Percentiles rank a stretch among this genome's conserved stretches.
Conservation (phyloP, 2,113 vertebrate genomes). For the Sebastes fasciatus region DNA sequence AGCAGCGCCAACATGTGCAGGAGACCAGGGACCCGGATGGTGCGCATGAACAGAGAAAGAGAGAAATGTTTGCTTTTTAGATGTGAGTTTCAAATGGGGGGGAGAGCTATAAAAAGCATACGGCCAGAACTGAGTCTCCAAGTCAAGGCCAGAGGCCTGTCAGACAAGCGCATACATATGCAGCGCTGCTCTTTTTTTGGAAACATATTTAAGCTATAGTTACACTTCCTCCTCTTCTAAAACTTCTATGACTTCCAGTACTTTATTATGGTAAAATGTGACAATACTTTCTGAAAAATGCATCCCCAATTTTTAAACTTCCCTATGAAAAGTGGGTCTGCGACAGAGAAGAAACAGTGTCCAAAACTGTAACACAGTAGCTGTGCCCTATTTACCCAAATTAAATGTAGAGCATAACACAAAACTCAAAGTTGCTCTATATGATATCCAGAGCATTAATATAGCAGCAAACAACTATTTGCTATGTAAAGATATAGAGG, state of each 20-base stretch:
- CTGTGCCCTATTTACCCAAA: constrained; percentile 23
- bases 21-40: constrained; percentile 58
- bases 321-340: background rate
- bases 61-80: constrained; percentile 77
- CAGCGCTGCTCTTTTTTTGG: constrained; percentile 38
- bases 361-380: background rate
- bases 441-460: too few species aligned
- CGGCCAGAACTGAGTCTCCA: constrained; percentile 56
- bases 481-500: too few species aligned
- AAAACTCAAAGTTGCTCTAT: background rate
- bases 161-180: constrained; percentile 42
- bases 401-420: background rate
- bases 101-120: constrained; percentile 66
- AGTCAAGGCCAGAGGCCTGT: constrained; percentile 60
- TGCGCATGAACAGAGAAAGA: constrained; percentile 60
- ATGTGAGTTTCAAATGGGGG: constrained; percentile 73
- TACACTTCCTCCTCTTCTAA: constrained; percentile 22
- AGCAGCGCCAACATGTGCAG: constrained; percentile 68
- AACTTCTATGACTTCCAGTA: background rate
- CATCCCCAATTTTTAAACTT: background rate
- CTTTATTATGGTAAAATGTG: background rate
- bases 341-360: background rate
- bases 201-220: constrained; percentile 17
- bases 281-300: background rate
- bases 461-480: too few species aligned